phyloP scores from a whole-genome alignment of 2,888 invertebrate species.

The Plutella xylostella region DNA sequence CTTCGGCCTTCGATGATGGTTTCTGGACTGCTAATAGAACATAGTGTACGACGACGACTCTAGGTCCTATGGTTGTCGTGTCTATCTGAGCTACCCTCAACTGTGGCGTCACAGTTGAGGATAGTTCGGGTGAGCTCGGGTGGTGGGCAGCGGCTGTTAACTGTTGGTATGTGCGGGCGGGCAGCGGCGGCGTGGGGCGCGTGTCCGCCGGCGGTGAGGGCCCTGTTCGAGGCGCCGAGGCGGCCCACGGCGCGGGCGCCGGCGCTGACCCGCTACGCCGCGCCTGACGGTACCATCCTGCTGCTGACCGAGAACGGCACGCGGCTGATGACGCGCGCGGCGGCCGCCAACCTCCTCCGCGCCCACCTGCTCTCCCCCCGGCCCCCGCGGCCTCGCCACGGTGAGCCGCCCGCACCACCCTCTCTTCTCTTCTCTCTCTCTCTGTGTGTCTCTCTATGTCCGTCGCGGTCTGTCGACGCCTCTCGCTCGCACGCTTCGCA shows the following conservation, averaged over 20 bases:
- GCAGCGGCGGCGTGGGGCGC: conserved; percentile 63
- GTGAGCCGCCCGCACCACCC: conserved; percentile 65
- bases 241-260: conserved; percentile 52
- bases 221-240: conserved; percentile 63
- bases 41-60: conserved; percentile 48
- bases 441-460: conserved; percentile 39
- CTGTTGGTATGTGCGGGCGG: conserved; percentile 59
- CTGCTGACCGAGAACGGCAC: conserved; percentile 75
- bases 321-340: conserved; percentile 66
- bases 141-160: conserved; percentile 54
- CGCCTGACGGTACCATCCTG: conserved; percentile 72
- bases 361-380: conserved; percentile 67
- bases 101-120: background rate
- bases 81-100: conserved; percentile 20
- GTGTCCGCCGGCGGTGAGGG: conserved; percentile 65
- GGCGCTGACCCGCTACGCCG: conserved; percentile 71
- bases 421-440: conserved; percentile 38
- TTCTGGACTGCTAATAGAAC: conserved; percentile 39
- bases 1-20: conserved; percentile 58
- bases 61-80: too few species aligned
- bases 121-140: conserved; percentile 26
- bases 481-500: conserved; percentile 65
- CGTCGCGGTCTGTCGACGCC: conserved; percentile 49
- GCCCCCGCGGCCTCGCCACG: conserved; percentile 45
- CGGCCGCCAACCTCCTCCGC: conserved; percentile 65